phyloP scores from a whole-genome alignment of 2,797 vertebrate genomes.

The Cetoscarus ocellatus region DNA sequence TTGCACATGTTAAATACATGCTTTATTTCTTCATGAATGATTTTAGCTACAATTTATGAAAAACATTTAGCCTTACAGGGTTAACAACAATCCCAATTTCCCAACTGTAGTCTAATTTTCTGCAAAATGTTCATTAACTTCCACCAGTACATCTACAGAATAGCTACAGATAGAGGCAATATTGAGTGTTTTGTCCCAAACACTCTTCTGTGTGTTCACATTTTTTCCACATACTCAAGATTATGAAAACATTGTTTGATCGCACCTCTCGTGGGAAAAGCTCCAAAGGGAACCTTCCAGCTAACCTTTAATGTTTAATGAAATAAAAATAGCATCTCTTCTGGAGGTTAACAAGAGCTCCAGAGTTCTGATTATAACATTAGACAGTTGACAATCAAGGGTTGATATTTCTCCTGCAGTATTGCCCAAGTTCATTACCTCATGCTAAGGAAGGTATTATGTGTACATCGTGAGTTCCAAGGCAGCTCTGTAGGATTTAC shows the following conservation, averaged over 20 bases:
- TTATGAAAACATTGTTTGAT: neutral
- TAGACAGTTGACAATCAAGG: constrained; percentile 9
- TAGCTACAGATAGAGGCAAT: neutral
- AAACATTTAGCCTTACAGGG: too few relatives aligned
- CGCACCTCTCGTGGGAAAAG: too few relatives aligned
- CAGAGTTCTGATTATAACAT: constrained; percentile 24
- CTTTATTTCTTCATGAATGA: too few relatives aligned
- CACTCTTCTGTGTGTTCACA: neutral
- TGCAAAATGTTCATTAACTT: too few relatives aligned
- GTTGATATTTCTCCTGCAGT: constrained; percentile 10
- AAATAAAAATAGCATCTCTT: constrained; percentile 4
- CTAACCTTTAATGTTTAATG: constrained; percentile 1
- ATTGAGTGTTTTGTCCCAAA: neutral
- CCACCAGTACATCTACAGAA: too few relatives aligned
- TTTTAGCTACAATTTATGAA: too few relatives aligned
- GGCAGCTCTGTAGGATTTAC: too few relatives aligned
- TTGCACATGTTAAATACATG: too few relatives aligned
- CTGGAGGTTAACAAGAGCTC: constrained; percentile 15
- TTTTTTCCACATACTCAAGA: neutral
- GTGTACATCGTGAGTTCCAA: constrained; percentile 13
- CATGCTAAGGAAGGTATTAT: too few relatives aligned
- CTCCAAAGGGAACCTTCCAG: neutral
- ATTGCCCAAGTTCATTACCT: constrained; percentile 5
- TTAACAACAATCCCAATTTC: too few relatives aligned
- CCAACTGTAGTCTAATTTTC: too few relatives aligned